Conservation (phyloP, 2,888 invertebrate genomes). For the Andricus curvator region DNA sequence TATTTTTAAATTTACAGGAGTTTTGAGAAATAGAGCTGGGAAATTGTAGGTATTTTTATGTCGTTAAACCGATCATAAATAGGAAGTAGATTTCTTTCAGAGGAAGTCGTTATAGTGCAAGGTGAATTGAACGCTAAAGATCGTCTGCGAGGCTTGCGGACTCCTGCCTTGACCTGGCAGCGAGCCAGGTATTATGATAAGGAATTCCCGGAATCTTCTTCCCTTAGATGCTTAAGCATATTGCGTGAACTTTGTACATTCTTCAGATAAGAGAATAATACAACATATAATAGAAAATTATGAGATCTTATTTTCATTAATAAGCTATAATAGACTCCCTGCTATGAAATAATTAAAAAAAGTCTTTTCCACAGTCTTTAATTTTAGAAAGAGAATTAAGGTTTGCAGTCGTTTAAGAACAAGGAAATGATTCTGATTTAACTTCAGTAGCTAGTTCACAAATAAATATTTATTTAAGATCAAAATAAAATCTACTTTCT, state of each 20-base stretch:
- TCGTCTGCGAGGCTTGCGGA: background rate
- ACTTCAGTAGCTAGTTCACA: too few species aligned
- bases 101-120: background rate
- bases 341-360: background rate
- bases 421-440: background rate
- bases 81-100: background rate
- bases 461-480: too few species aligned
- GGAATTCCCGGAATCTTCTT: conserved; percentile 23
- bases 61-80: background rate
- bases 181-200: conserved; percentile 25
- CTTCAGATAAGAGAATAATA: background rate
- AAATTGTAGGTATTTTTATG: background rate
- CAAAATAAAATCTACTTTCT: too few species aligned
- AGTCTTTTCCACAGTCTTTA: too few species aligned
- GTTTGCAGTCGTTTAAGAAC: background rate
- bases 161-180: conserved; percentile 27
- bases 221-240: background rate
- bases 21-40: background rate
- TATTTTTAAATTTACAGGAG: background rate
- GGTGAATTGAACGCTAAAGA: conserved; percentile 6
- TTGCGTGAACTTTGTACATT: conserved; percentile 24
- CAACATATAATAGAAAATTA: background rate
- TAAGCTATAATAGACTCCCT: background rate
- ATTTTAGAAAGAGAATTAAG: too few species aligned
- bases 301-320: background rate